Conservation (phyloP, 2,113 vertebrate genomes). For the Indicator maculatus region DNA sequence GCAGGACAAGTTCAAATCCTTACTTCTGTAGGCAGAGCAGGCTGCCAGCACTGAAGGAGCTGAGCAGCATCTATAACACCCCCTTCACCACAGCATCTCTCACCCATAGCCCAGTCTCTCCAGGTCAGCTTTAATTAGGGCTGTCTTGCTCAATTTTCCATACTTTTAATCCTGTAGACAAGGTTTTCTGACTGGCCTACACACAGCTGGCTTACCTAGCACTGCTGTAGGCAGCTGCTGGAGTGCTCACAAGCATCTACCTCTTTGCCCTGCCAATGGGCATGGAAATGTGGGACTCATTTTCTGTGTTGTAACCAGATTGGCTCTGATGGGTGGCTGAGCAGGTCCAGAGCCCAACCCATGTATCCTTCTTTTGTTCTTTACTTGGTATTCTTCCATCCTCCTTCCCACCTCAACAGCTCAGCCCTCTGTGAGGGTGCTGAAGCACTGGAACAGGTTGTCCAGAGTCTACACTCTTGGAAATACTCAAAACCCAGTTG, state of each 20-base stretch:
- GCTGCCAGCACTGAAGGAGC: neutral
- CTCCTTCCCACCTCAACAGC: neutral
- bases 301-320: neutral
- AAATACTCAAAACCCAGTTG: neutral
- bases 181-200: neutral
- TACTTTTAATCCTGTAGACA: neutral
- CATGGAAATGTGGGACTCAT: rapidly evolving
- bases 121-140: neutral
- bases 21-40: rapidly evolving
- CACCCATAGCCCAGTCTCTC: neutral
- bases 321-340: neutral
- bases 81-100: neutral
- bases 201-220: neutral
- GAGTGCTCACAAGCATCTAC: neutral
- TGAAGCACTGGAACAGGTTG: neutral
- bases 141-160: neutral
- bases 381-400: neutral
- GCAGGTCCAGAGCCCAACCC: neutral
- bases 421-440: neutral
- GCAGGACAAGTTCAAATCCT: neutral
- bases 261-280: neutral
- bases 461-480: rapidly evolving
- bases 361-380: neutral
- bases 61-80: neutral
- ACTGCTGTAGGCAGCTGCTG: neutral